Evolutionary conservation across 2,113 vertebrate species (phyloP).

Genomic region (Thryonomys swinderianus): DNA sequence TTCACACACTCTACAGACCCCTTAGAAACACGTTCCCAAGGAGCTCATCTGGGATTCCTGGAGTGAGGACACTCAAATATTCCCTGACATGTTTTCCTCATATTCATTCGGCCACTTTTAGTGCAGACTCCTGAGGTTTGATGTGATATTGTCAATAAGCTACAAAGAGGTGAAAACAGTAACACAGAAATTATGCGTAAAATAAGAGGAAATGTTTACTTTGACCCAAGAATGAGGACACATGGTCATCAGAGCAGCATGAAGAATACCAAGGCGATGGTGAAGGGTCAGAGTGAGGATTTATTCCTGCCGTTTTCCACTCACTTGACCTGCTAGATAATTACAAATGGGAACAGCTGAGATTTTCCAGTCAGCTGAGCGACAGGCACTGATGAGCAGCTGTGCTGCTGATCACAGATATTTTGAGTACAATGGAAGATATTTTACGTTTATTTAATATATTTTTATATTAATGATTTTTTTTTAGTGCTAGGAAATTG

Average conservation of each 20-base stretch:
- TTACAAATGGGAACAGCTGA: no score
- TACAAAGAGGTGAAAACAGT: neutral
- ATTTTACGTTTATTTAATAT: constrained; percentile 21
- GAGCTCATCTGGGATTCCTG: neutral
- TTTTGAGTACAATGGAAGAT: neutral
- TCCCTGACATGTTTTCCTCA: neutral
- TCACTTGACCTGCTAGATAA: accelerated
- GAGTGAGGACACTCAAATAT: neutral
- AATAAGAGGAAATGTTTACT: neutral
- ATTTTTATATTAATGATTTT: constrained; percentile 11
- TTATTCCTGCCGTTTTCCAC: accelerated
- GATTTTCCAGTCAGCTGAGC: neutral
- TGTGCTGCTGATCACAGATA: no score
- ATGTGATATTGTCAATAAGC: neutral
- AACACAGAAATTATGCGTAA: neutral
- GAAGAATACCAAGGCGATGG: accelerated
- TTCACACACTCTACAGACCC: accelerated
- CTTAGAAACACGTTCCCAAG: neutral
- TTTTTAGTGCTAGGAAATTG: neutral
- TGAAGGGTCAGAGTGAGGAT: accelerated
- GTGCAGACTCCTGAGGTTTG: neutral
- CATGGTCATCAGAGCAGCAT: accelerated
- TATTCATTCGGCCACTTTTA: neutral
- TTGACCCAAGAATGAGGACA: neutral
- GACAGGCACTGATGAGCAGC: no score